A percentile compares a stretch with the other conserved stretches of the same genome.
phyloP scores from a whole-genome alignment of 2,797 vertebrate species.

The Chiropotes sagulatus region DNA sequence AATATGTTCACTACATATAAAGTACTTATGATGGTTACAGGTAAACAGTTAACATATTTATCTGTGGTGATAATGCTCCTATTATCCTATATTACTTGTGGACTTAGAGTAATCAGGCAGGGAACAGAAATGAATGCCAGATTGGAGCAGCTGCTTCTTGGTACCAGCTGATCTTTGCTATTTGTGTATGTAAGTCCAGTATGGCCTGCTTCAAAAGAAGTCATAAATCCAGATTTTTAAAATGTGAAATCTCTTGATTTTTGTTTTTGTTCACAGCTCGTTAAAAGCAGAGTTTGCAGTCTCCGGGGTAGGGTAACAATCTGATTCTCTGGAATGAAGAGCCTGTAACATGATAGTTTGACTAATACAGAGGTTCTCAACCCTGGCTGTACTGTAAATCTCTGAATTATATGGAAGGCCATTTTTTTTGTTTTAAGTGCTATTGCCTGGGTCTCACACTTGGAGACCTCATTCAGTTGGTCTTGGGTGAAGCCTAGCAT shows the following conservation, averaged over 20 bases:
- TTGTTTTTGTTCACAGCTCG: not conserved
- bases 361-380: not conserved
- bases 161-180: not conserved
- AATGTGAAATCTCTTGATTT: not conserved
- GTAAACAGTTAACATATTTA: not conserved
- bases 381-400: not conserved
- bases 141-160: not conserved
- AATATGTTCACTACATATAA: not conserved
- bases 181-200: not conserved
- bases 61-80: not conserved
- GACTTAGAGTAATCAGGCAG: not conserved
- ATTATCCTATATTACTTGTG: not conserved
- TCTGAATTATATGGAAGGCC: not conserved
- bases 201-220: not conserved
- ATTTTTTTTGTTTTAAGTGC: not conserved
- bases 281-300: not conserved
- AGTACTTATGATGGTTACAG: not conserved
- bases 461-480: not conserved
- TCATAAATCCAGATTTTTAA: not conserved
- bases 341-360: not conserved
- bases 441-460: not conserved
- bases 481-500: not conserved
- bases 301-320: not conserved
- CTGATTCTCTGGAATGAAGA: not conserved
- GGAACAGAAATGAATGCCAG: not conserved